Conservation (phyloP, 2,888 invertebrate genomes). For the Peribatodes rhomboidaria region DNA sequence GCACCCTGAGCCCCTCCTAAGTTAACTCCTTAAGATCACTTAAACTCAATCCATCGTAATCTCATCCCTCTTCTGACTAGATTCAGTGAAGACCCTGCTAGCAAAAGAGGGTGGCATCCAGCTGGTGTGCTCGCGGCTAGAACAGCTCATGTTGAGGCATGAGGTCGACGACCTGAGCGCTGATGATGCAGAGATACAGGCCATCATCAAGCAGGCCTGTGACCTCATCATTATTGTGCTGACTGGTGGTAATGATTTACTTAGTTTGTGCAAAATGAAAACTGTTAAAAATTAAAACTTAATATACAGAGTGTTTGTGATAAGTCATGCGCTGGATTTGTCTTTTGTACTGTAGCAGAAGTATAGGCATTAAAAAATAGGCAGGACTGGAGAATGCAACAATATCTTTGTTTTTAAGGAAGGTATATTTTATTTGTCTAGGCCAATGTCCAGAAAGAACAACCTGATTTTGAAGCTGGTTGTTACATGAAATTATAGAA, state of each 20-base stretch:
- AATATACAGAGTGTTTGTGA: background rate
- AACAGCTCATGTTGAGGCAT: slow-evolving; percentile 75
- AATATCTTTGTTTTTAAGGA: too few species aligned
- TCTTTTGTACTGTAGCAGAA: too few species aligned
- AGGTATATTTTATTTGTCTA: too few species aligned
- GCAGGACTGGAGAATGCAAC: too few species aligned
- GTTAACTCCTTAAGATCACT: too few species aligned
- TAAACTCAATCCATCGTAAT: background rate
- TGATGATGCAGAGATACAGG: slow-evolving; percentile 72
- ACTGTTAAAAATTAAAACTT: background rate
- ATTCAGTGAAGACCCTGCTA: slow-evolving; percentile 91
- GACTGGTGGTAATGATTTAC: slow-evolving; percentile 89
- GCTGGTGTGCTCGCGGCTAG: slow-evolving; percentile 90
- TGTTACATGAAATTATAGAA: too few species aligned
- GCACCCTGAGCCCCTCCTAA: too few species aligned
- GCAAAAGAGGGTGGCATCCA: slow-evolving; percentile 92
- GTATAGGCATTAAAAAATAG: too few species aligned
- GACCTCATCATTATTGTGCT: slow-evolving; percentile 94
- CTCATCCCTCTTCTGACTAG: slow-evolving; percentile 71
- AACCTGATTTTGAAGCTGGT: too few species aligned
- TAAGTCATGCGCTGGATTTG: too few species aligned
- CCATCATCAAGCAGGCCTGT: slow-evolving; percentile 93
- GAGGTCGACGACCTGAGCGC: slow-evolving; percentile 76
- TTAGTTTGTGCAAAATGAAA: too few species aligned
- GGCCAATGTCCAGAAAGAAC: too few species aligned